These are phyloP conservation scores for Tachystola acroxantha DNA, from an alignment of 2,888 invertebrate genomes.

Conservation along the genomic window DNA sequence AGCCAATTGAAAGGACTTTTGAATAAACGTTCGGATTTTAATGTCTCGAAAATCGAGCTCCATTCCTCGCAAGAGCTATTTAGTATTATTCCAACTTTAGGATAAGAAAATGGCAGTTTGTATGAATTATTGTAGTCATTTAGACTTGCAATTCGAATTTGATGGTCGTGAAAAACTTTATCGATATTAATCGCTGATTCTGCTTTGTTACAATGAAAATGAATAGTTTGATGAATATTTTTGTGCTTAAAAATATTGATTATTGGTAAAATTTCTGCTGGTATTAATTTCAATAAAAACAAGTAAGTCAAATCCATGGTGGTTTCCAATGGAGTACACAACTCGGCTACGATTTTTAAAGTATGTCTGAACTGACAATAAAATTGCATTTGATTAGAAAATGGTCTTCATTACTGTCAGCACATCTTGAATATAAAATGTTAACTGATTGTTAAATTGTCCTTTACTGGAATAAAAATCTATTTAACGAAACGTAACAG, in stretches of 20 bases:
- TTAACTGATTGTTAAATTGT: slow-evolving; percentile 12
- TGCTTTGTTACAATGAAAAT: slow-evolving; percentile 37
- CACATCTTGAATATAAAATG: slow-evolving; percentile 25
- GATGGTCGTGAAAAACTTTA: slow-evolving; percentile 31
- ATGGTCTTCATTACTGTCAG: slow-evolving; percentile 39
- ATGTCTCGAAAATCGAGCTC: slow-evolving; percentile 26
- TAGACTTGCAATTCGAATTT: slow-evolving; percentile 24
- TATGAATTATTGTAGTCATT: slow-evolving; percentile 13
- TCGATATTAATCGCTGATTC: slow-evolving; percentile 24
- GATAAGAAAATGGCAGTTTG: slow-evolving; percentile 17
- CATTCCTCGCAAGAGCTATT: slow-evolving; percentile 46
- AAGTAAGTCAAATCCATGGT: slow-evolving; percentile 19
- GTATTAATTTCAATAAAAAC: slow-evolving; percentile 18
- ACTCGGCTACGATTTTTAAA: too few species aligned
- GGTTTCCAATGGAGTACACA: slow-evolving; percentile 4
- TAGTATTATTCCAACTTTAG: slow-evolving; percentile 42
- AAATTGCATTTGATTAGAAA: slow-evolving; percentile 31
- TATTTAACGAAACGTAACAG: slow-evolving; percentile 3
- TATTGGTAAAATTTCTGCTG: slow-evolving; percentile 25
- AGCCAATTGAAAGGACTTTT: slow-evolving; percentile 54
- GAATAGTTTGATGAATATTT: slow-evolving; percentile 36
- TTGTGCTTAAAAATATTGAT: slow-evolving; percentile 47
- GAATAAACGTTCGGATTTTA: slow-evolving; percentile 20
- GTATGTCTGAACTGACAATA: slow-evolving; percentile 28
- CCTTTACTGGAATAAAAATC: slow-evolving; percentile 11